phyloP scores from a whole-genome alignment of 2,888 invertebrate genomes.

The Beris chalybata region DNA sequence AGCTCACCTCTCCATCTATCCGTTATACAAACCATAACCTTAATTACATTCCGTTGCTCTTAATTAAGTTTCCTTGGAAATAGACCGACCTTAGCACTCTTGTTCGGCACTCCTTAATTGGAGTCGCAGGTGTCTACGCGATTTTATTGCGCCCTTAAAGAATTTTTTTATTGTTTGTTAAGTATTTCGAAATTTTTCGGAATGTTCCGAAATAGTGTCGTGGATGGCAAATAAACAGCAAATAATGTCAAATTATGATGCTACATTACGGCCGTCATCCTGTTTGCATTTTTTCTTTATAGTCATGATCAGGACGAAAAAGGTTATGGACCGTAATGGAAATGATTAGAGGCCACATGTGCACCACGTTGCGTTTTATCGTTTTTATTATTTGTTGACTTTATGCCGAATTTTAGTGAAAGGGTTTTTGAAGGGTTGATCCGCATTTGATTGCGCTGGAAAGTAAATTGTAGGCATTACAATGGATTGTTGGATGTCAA shows the following conservation, averaged over 20 bases:
- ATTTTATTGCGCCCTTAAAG: conserved; percentile 35
- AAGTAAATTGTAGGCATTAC: neutral
- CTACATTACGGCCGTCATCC: conserved; percentile 34
- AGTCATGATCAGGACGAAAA: conserved; percentile 17
- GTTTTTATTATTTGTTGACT: conserved; percentile 36
- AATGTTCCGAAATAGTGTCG: neutral
- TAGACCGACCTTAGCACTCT: neutral
- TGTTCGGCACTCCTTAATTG: conserved; percentile 28
- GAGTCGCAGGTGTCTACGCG: conserved; percentile 34
- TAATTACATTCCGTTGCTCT: conserved; percentile 15
- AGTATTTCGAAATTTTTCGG: conserved; percentile 30
- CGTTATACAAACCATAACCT: neutral
- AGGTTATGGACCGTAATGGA: conserved; percentile 6
- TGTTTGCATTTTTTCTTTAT: conserved; percentile 37
- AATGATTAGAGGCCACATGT: conserved; percentile 34
- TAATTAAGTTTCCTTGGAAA: conserved; percentile 6
- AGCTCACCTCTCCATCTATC: neutral
- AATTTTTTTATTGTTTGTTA: conserved; percentile 36
- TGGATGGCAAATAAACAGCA: conserved; percentile 35
- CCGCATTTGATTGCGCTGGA: neutral
- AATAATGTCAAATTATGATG: conserved; percentile 37
- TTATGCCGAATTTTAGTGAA: conserved; percentile 8
- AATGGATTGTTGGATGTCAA: neutral
- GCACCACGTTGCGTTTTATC: conserved; percentile 32
- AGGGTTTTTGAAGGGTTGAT: conserved; percentile 18